Conservation (phyloP, 2,113 vertebrate species). For the Pyxicephalus adspersus region DNA sequence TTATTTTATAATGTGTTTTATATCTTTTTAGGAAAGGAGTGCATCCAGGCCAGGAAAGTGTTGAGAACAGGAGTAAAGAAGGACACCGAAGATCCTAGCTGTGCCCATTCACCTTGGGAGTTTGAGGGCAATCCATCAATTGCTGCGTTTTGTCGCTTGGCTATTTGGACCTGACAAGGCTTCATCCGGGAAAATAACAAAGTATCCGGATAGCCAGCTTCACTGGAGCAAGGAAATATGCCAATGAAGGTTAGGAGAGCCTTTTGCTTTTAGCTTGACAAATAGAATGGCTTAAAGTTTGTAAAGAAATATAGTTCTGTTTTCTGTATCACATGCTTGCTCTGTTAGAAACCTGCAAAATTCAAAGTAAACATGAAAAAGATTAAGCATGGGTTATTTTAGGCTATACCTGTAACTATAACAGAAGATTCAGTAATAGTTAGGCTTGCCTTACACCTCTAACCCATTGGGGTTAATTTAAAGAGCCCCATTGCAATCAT, state of each 20-base stretch:
- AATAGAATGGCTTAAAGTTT: conserved; percentile 37
- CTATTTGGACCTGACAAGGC: conserved; percentile 30
- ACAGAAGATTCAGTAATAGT: too few relatives aligned
- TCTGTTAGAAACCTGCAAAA: background rate
- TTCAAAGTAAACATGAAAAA: too few relatives aligned
- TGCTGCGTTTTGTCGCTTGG: background rate
- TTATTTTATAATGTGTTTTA: background rate
- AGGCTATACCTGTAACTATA: too few relatives aligned
- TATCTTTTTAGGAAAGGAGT: background rate
- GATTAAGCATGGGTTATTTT: too few relatives aligned
- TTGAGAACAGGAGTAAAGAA: conserved; percentile 34
- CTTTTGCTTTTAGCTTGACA: conserved; percentile 2
- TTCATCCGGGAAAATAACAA: background rate
- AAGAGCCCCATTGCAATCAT: too few relatives aligned
- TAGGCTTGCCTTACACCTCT: too few relatives aligned
- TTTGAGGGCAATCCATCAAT: conserved; percentile 14
- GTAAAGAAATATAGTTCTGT: conserved; percentile 19
- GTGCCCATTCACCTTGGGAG: conserved; percentile 8
- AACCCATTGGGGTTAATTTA: too few relatives aligned
- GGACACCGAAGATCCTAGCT: conserved; percentile 13
- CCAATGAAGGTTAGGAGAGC: fast-evolving
- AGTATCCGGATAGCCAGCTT: background rate
- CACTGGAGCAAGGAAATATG: background rate
- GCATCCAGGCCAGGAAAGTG: conserved; percentile 16
- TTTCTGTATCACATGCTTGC: conserved; percentile 16